Evolutionary conservation across 1,140 invertebrate species (phyloP), one percentile per base, ranked within the genome.

Genomic region (Cotesia glomerata): DNA sequence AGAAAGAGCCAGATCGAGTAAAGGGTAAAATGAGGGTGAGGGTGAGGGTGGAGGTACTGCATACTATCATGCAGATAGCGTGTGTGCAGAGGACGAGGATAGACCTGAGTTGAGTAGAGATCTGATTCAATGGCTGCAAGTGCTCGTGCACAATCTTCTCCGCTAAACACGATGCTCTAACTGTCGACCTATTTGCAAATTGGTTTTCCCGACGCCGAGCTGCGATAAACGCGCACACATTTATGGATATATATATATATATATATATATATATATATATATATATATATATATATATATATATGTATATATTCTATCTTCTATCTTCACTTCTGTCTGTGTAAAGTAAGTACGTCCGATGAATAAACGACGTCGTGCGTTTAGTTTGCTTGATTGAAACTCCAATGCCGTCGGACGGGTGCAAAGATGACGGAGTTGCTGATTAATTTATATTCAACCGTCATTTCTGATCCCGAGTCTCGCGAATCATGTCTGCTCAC

Each of bases 181-280:
- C 13, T 56, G 63, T 66, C 63, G 71, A 72, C 74, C 74, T 75
- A 75, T 75, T 75, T 75, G 74, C 71, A 75, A 75, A 75, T 75
- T 75, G 74, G 74, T 75, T 75, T 73, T 71, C 68, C 73, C 62
- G 36, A 64, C 72, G 65, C 61, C 32, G 39, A 49, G 56, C 68
- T 45, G 39, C 68, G 68, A 69, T 69, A 62, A 69, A 59, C 39
- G 58, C 8, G 56, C 56, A 58, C 69, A 35, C 59, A 45, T 49
- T 51, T 58, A 18, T 52, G 34, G 34, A 32, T 34, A 34, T 61
- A 61, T 18, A 14, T 61, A 49, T 62, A 18, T 26, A 61, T 61
- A 61, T 34, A 58, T 58, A 58, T 18, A 58, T n/a, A n/a, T n/a
- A n/a, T n/a, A n/a, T n/a, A n/a, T n/a, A n/a, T n/a, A n/a, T n/a